phyloP scores from a whole-genome alignment of 2,113 vertebrate genomes.

The Nibea coibor region DNA sequence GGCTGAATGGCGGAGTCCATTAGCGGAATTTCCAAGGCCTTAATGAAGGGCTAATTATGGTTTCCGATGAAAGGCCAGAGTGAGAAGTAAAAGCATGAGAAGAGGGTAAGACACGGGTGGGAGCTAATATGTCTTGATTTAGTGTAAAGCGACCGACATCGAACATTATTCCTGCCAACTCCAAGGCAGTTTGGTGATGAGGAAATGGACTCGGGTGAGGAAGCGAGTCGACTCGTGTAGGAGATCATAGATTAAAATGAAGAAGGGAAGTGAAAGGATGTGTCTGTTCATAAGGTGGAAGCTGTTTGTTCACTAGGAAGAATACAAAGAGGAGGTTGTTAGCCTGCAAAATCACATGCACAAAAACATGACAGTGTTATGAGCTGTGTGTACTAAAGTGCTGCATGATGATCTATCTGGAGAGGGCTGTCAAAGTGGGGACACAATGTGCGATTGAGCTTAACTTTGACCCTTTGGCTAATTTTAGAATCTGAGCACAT shows the following conservation, averaged over 20 bases:
- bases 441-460: too few relatives aligned
- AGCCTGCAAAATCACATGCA: background rate
- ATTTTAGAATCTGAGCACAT: too few relatives aligned
- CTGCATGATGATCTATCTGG: background rate
- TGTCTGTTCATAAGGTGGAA: slow-evolving; percentile 14
- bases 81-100: slow-evolving; percentile 53
- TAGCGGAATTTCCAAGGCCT: slow-evolving; percentile 74
- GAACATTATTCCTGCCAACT: slow-evolving; percentile 63
- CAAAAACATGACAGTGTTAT: background rate
- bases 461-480: too few relatives aligned
- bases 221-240: background rate
- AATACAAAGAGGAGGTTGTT: background rate
- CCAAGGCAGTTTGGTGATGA: slow-evolving; percentile 46
- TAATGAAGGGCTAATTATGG: slow-evolving; percentile 82
- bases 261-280: slow-evolving; percentile 9
- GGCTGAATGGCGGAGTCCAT: slow-evolving; percentile 76
- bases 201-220: slow-evolving; percentile 21
- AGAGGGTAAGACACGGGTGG: slow-evolving; percentile 30
- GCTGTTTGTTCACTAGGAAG: slow-evolving; percentile 15
- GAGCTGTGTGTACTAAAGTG: background rate
- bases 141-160: slow-evolving; percentile 63
- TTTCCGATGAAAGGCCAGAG: slow-evolving; percentile 61
- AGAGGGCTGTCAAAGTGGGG: too few relatives aligned
- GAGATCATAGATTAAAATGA: slow-evolving; percentile 5
- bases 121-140: slow-evolving; percentile 63